phyloP scores from a whole-genome alignment of 2,113 vertebrate genomes.

The Melospiza georgiana region DNA sequence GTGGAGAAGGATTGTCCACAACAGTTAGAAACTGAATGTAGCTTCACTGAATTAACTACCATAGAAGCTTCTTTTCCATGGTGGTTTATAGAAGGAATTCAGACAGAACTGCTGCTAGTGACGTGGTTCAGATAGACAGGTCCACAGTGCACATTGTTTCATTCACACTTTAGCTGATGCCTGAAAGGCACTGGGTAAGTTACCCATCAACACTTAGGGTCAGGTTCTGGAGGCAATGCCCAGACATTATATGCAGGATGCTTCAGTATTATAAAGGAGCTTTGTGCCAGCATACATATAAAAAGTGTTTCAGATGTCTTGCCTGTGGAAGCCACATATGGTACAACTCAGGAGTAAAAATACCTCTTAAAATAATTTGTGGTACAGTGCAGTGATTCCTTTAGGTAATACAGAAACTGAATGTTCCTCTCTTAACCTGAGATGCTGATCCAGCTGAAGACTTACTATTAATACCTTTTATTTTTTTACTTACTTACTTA shows the following conservation, averaged over 20 bases:
- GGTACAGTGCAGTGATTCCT: not conserved
- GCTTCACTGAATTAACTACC: not conserved
- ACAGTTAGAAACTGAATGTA: not conserved
- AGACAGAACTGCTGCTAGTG: not conserved
- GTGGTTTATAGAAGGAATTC: not conserved
- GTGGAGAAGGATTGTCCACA: not conserved
- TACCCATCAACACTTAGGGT: not conserved
- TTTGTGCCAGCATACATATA: not conserved
- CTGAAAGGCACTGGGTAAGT: not conserved
- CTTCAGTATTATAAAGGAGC: not conserved
- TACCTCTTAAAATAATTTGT: not conserved
- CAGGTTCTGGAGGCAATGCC: not conserved
- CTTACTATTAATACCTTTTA: not conserved
- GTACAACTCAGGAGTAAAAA: not conserved
- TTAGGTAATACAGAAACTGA: not conserved
- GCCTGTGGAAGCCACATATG: not conserved
- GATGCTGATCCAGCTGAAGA: not conserved
- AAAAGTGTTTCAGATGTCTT: not conserved
- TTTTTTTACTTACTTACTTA: no score
- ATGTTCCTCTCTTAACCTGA: not conserved
- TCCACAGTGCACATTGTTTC: not conserved
- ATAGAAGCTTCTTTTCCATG: not conserved
- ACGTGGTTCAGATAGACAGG: not conserved
- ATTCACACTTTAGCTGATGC: not conserved
- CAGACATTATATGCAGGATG: not conserved